Evolutionary conservation across 2,797 vertebrate genomes (phyloP).

Genomic region (Catharus ustulatus): DNA sequence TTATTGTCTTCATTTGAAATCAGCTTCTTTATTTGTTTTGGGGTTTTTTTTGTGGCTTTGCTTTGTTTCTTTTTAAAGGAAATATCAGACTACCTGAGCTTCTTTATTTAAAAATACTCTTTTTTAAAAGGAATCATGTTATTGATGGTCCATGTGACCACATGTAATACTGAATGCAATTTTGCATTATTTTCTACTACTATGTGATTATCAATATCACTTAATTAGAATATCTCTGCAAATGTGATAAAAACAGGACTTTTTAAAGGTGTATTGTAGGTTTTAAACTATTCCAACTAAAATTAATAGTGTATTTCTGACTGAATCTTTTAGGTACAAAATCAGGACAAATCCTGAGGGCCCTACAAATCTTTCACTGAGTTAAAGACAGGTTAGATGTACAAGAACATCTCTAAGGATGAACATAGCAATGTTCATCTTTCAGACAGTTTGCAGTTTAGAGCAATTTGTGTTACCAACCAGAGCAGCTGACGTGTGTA

Average conservation of each 20-base stretch:
- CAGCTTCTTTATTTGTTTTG: background rate
- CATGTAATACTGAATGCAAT: background rate
- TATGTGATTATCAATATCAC: background rate
- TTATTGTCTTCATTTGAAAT: background rate
- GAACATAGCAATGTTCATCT: background rate
- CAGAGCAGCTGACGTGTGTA: accelerated
- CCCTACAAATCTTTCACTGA: background rate
- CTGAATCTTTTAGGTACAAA: background rate
- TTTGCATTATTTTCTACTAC: background rate
- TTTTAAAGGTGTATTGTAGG: background rate
- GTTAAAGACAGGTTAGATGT: background rate
- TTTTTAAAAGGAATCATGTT: background rate
- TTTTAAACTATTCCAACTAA: background rate
- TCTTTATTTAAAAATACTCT: background rate
- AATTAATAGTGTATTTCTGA: background rate
- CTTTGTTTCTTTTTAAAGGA: background rate
- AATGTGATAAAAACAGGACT: background rate
- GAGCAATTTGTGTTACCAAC: background rate
- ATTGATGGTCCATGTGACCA: background rate
- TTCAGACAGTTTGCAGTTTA: background rate
- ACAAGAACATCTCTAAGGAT: background rate
- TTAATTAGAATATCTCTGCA: background rate
- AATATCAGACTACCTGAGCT: background rate
- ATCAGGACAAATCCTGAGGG: background rate
- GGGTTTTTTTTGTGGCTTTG: background rate